A percentile compares a stretch with the other conserved stretches of the same genome.
Conservation (phyloP, 2,888 invertebrate genomes). For the Parascotia fuliginaria region DNA sequence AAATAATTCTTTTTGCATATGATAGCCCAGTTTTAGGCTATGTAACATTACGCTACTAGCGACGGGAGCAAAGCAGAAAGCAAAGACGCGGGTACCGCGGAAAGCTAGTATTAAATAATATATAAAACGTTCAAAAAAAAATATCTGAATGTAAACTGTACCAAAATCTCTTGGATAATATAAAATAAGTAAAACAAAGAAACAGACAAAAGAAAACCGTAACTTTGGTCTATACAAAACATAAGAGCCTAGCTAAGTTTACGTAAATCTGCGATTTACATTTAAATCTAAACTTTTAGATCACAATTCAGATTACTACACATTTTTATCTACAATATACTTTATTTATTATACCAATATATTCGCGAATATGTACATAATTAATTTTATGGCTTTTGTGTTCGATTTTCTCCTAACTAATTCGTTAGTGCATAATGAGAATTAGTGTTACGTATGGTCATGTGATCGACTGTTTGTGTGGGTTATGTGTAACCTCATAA, state of each 20-base stretch:
- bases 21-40: too few species aligned
- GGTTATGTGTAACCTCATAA: not conserved
- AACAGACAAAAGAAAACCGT: too few species aligned
- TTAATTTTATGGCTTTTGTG: conserved; percentile 6
- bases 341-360: not conserved
- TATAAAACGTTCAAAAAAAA: too few species aligned
- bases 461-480: conserved; percentile 16
- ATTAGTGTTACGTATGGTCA: conserved; percentile 24
- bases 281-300: not conserved
- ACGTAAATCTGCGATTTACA: not conserved
- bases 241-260: not conserved
- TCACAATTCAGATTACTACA: not conserved
- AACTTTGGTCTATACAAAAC: too few species aligned
- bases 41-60: too few species aligned
- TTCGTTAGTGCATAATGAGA: conserved; percentile 7
- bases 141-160: too few species aligned
- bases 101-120: too few species aligned
- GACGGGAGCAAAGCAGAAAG: too few species aligned
- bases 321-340: not conserved
- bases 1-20: too few species aligned
- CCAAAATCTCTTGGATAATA: too few species aligned
- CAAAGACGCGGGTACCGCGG: too few species aligned
- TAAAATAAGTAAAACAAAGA: too few species aligned
- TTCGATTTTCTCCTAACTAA: conserved; percentile 11
- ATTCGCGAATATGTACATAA: not conserved